phyloP scores from a whole-genome alignment of 1,140 invertebrate genomes.

The Thaumetopoea pityocampa region DNA sequence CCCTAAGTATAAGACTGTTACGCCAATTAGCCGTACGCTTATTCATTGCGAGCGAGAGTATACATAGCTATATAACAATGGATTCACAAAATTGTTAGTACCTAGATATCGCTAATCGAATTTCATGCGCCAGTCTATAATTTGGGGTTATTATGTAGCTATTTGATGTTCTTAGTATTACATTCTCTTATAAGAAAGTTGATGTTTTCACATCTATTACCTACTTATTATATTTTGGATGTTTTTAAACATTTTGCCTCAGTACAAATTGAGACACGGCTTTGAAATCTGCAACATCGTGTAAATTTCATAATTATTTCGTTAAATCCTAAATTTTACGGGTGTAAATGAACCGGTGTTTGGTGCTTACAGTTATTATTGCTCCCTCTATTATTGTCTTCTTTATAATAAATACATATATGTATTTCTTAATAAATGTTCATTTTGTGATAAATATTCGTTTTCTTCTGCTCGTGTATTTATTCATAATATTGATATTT shows the following conservation, averaged over 20 bases:
- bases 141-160: slow-evolving; percentile 11
- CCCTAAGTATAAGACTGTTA: not conserved
- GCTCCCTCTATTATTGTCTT: no score
- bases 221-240: slow-evolving; percentile 3
- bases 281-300: no score
- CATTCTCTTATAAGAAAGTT: slow-evolving; percentile 15
- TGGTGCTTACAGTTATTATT: no score
- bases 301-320: no score
- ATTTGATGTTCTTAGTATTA: slow-evolving; percentile 12
- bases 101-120: slow-evolving; percentile 10
- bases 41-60: slow-evolving; percentile 5
- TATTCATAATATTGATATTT: no score
- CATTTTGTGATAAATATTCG: no score
- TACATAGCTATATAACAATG: slow-evolving; percentile 2
- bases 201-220: slow-evolving; percentile 4
- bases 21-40: not conserved
- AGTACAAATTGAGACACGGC: no score
- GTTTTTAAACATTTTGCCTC: slow-evolving; percentile 7
- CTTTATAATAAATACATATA: no score
- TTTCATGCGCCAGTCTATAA: slow-evolving; percentile 6
- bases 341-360: no score
- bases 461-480: no score
- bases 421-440: no score
- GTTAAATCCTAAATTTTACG: no score
- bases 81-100: slow-evolving; percentile 4